phyloP scores from a whole-genome alignment of 2,888 invertebrate genomes.

The Drosophila fungiperda region DNA sequence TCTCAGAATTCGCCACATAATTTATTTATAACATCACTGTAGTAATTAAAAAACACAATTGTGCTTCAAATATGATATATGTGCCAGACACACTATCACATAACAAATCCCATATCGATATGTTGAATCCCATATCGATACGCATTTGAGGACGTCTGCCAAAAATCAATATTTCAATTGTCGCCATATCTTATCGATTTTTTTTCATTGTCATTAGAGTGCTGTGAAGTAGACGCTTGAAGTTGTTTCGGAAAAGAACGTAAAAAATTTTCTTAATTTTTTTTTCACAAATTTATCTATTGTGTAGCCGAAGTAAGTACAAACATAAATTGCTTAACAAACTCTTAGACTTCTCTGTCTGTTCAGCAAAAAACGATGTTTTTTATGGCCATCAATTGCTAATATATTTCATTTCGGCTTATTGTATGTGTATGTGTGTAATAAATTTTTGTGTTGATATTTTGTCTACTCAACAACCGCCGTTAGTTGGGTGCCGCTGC shows the following conservation, averaged over 20 bases:
- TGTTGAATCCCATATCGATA: conserved; percentile 25
- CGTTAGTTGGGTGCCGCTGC: conserved; percentile 15
- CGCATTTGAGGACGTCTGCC: background rate
- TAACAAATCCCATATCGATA: background rate
- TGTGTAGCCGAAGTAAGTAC: conserved; percentile 46
- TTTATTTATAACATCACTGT: background rate
- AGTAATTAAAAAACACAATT: background rate
- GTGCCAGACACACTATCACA: background rate
- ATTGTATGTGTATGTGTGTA: conserved; percentile 20
- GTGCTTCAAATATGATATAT: background rate
- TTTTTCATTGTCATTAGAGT: conserved; percentile 35
- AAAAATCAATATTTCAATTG: conserved; percentile 18
- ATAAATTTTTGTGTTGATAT: conserved; percentile 34
- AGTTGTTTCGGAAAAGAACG: conserved; percentile 29
- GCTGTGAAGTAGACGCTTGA: conserved; percentile 51
- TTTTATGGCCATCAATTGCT: conserved; percentile 18
- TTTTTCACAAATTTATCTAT: conserved; percentile 20
- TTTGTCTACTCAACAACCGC: conserved; percentile 29
- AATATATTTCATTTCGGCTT: conserved; percentile 11
- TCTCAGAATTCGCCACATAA: background rate
- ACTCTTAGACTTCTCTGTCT: background rate
- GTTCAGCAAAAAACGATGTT: background rate
- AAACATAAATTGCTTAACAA: background rate
- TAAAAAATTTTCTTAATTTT: conserved; percentile 13
- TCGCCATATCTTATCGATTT: conserved; percentile 28